phyloP scores from a whole-genome alignment of 2,113 vertebrate genomes.

The Melospiza georgiana region DNA sequence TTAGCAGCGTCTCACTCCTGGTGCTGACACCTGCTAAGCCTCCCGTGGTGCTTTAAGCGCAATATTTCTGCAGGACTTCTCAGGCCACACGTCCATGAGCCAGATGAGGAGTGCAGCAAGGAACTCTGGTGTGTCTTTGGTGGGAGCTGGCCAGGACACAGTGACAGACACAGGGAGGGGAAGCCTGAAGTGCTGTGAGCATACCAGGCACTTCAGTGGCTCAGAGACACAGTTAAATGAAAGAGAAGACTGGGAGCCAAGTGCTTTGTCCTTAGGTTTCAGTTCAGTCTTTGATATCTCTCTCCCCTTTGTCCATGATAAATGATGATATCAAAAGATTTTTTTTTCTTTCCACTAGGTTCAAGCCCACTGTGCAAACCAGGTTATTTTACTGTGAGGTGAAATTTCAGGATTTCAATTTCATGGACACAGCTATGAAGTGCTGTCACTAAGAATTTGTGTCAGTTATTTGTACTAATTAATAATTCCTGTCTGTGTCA shows the following conservation, averaged over 20 bases:
- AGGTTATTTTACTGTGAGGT: background rate
- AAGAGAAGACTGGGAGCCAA: background rate
- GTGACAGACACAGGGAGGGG: background rate
- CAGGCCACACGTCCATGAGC: background rate
- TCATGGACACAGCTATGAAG: background rate
- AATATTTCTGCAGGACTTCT: constrained; percentile 26
- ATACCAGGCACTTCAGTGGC: background rate
- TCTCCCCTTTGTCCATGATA: background rate
- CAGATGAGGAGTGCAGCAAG: background rate
- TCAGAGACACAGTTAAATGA: background rate
- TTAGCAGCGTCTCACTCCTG: constrained; percentile 70
- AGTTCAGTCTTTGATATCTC: background rate
- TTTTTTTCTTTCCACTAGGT: background rate
- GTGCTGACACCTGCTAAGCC: constrained; percentile 52
- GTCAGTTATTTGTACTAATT: background rate
- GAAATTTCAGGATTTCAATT: background rate
- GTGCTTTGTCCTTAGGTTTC: background rate
- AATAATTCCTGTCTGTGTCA: background rate
- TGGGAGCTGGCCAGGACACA: no score
- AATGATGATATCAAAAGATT: background rate
- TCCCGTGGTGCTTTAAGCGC: constrained; percentile 52
- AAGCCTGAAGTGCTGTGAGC: background rate
- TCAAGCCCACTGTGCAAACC: background rate
- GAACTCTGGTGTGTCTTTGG: background rate
- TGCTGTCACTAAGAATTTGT: background rate